A percentile compares a stretch with the other conserved stretches of the same genome.
These are phyloP conservation scores for Peromyscus attwateri DNA, from an alignment of 2,797 vertebrate species.

Conservation along the genomic window DNA sequence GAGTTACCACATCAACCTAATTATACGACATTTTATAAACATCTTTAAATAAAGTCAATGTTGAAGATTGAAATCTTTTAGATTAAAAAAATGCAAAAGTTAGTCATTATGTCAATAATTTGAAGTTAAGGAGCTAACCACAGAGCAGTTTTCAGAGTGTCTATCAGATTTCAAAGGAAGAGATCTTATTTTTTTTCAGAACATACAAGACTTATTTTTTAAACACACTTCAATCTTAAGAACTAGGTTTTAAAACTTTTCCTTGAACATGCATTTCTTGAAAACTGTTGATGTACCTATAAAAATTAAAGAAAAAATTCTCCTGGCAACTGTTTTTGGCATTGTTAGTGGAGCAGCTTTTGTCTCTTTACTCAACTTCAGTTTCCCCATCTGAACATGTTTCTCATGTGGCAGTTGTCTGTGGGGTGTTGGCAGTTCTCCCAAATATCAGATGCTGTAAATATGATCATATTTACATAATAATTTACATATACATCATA, in stretches of 20 bases:
- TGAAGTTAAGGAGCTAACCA: not conserved
- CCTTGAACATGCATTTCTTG: not conserved
- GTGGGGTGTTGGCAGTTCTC: conserved; percentile 55
- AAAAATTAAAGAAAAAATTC: not conserved
- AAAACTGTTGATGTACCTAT: not conserved
- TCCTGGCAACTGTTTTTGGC: conserved; percentile 26
- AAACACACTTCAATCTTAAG: not conserved
- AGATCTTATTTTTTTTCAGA: not conserved
- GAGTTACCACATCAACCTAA: not conserved
- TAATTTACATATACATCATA: too few relatives aligned
- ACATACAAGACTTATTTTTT: not conserved
- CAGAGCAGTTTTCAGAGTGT: not conserved
- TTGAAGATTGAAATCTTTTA: not conserved
- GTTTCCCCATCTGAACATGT: conserved; percentile 71
- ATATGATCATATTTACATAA: not conserved
- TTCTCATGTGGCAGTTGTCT: conserved; percentile 74
- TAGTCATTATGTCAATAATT: not conserved
- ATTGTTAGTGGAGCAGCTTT: not conserved
- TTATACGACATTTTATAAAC: not conserved
- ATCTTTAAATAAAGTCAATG: not conserved
- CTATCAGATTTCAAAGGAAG: not conserved
- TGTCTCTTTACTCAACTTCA: conserved; percentile 78
- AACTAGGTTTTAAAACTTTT: not conserved
- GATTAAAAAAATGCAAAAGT: not conserved
- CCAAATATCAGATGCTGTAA: not conserved